These are phyloP conservation scores for Dryomyza anilis DNA, from an alignment of 2,888 invertebrate genomes.

Conservation along the genomic window DNA sequence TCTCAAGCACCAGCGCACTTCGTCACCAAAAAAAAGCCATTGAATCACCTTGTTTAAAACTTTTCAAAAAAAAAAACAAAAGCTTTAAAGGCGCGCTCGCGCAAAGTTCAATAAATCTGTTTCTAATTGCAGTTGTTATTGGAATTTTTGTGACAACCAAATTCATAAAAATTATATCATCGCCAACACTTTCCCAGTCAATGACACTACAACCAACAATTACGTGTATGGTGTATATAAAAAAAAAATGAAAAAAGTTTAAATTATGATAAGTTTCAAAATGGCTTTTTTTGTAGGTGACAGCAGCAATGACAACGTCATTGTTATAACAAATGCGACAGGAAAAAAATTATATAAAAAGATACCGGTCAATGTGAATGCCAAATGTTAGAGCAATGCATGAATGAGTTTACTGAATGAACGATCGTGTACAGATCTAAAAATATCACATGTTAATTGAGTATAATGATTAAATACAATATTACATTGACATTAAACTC, in stretches of 20 bases:
- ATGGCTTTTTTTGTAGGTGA: too few species aligned
- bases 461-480: too few species aligned
- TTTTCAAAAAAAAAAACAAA: background rate
- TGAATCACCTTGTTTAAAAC: background rate
- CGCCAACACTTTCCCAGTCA: slow-evolving; percentile 8
- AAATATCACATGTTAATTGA: too few species aligned
- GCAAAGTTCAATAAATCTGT: slow-evolving; percentile 44
- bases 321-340: too few species aligned
- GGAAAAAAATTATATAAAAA: too few species aligned
- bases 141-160: background rate
- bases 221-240: background rate
- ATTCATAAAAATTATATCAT: background rate
- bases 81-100: background rate
- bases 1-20: background rate
- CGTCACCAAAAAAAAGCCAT: background rate
- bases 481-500: too few species aligned
- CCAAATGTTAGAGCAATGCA: background rate
- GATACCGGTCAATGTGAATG: slow-evolving; percentile 21
- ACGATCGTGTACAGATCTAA: too few species aligned
- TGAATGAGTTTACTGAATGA: slow-evolving; percentile 7
- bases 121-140: slow-evolving; percentile 1
- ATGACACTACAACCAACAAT: too few species aligned
- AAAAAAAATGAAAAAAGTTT: background rate
- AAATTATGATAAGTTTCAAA: too few species aligned
- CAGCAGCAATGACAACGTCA: too few species aligned